Evolutionary conservation across 2,888 invertebrate genomes (phyloP).

Genomic region (Nymphalis c-album): DNA sequence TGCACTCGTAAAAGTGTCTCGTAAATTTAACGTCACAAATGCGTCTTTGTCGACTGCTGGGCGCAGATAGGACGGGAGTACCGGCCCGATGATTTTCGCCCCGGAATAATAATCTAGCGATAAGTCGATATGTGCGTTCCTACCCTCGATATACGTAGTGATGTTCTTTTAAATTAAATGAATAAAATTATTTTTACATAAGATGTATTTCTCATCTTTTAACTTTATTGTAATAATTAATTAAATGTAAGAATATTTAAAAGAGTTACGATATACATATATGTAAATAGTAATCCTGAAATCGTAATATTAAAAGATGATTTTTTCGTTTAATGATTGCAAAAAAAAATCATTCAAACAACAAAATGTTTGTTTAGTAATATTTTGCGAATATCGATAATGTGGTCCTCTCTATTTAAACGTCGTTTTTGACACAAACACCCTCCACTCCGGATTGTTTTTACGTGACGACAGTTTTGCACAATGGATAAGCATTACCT

Average conservation of each 20-base stretch:
- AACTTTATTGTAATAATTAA: no score
- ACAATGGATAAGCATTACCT: conserved; percentile 50
- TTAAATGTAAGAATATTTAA: no score
- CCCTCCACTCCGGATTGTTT: conserved; percentile 62
- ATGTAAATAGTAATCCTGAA: no score
- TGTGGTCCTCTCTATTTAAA: neutral
- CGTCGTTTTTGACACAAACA: neutral
- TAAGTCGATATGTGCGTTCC: conserved; percentile 44
- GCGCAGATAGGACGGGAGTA: conserved; percentile 50
- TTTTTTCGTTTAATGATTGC: no score
- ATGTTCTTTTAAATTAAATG: neutral
- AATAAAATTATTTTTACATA: no score
- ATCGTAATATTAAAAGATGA: no score
- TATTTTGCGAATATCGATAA: neutral
- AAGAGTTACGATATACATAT: no score
- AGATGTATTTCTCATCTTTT: no score
- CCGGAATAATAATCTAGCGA: conserved; percentile 53
- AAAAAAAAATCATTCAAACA: no score
- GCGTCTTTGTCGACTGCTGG: conserved; percentile 66
- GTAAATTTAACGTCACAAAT: conserved; percentile 76
- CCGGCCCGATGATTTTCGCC: conserved; percentile 40
- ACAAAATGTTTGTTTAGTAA: no score
- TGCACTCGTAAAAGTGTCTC: conserved; percentile 76
- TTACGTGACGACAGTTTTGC: conserved; percentile 69
- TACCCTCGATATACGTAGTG: conserved; percentile 18